phyloP scores from a whole-genome alignment of 2,797 vertebrate species.

The Myotis findleyi region DNA sequence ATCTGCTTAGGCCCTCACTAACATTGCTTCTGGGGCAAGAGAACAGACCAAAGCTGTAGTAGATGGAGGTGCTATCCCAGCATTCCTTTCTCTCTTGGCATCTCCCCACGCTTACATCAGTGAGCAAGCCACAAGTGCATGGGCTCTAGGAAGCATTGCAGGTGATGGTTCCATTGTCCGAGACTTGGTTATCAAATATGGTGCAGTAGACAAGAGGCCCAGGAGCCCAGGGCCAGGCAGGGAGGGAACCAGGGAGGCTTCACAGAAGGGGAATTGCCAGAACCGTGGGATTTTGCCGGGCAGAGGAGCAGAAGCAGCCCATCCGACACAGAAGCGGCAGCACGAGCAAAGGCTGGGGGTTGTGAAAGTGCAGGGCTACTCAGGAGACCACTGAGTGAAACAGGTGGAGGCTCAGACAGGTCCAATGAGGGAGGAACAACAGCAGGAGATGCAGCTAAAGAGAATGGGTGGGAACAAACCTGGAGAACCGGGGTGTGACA shows the following conservation, averaged over 20 bases:
- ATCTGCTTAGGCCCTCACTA: background rate
- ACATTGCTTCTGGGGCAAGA: background rate
- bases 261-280: background rate
- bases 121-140: background rate
- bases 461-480: background rate
- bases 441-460: background rate
- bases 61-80: background rate
- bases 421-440: fast-evolving
- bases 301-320: background rate
- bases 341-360: background rate
- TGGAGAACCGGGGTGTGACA: no score
- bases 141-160: background rate
- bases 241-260: background rate
- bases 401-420: background rate
- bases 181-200: background rate
- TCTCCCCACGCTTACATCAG: background rate
- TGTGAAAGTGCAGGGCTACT: background rate
- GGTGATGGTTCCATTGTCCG: background rate
- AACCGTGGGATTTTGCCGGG: background rate
- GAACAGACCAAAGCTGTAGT: background rate
- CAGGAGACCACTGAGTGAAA: background rate
- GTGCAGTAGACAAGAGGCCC: background rate
- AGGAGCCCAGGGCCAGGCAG: background rate
- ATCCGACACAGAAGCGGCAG: background rate
- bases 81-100: background rate